Conservation (phyloP, 1,140 invertebrate species). For the Epicauta chinensis region DNA sequence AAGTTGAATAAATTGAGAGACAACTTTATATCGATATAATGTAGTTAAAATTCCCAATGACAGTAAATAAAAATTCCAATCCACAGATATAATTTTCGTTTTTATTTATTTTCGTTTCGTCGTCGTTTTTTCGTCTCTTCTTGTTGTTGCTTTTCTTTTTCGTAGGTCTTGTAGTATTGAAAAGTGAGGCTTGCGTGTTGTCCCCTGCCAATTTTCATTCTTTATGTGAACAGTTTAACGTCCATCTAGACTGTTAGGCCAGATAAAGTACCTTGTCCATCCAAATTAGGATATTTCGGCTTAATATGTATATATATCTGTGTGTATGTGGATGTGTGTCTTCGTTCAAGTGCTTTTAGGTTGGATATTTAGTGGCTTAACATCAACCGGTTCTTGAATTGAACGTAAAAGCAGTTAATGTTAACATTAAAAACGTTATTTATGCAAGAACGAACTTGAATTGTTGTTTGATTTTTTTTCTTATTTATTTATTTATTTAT, state of each 20-base stretch:
- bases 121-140: no score
- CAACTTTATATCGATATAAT: no score
- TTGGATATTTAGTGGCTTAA: slow-evolving; percentile 33
- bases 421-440: slow-evolving; percentile 37
- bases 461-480: slow-evolving; percentile 21
- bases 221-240: slow-evolving; percentile 17
- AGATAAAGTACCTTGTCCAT: slow-evolving; percentile 31
- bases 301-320: slow-evolving; percentile 25
- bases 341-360: slow-evolving; percentile 8
- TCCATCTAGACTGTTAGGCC: slow-evolving; percentile 19
- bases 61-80: no score
- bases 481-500: neutral
- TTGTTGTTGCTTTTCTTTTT: no score
- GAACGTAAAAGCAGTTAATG: slow-evolving; percentile 33
- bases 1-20: no score
- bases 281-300: slow-evolving; percentile 37
- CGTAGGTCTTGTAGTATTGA: no score
- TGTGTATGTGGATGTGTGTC: slow-evolving; percentile 12
- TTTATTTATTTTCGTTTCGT: no score
- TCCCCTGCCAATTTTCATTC: neutral
- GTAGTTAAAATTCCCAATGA: no score
- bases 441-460: slow-evolving; percentile 35
- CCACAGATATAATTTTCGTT: no score
- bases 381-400: slow-evolving; percentile 34
- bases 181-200: no score